These are phyloP conservation scores for Phenganax subtilis DNA, from an alignment of 92 coral and sea anemone genomes.

Conservation along the genomic window DNA sequence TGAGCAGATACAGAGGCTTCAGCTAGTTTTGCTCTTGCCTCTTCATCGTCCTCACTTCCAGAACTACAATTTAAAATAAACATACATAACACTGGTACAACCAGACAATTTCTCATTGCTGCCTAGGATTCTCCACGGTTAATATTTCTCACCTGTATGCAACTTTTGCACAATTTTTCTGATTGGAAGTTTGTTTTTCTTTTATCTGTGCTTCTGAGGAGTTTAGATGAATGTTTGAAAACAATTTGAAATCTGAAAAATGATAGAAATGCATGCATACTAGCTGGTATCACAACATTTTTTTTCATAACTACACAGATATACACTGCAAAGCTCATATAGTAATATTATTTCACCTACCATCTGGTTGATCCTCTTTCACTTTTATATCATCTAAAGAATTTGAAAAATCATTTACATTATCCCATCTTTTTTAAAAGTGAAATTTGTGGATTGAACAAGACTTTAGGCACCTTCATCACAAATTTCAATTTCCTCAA, in stretches of 20 bases:
- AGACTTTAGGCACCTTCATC: neutral
- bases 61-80: neutral
- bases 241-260: constrained; percentile 15
- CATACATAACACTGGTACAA: neutral
- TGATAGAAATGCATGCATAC: neutral
- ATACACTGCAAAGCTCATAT: neutral
- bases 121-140: too few species aligned
- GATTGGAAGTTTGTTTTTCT: neutral
- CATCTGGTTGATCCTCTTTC: neutral
- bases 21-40: constrained; percentile 51
- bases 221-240: neutral
- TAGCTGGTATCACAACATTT: too few species aligned
- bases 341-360: neutral
- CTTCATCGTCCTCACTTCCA: constrained; percentile 73
- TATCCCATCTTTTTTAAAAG: neutral
- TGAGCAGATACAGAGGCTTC: constrained; percentile 87
- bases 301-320: too few species aligned
- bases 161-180: neutral
- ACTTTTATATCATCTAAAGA: neutral
- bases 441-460: neutral
- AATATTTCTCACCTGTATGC: neutral
- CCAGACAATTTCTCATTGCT: neutral
- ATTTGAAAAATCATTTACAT: too few species aligned
- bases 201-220: neutral
- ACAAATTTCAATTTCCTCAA: constrained; percentile 1